Evolutionary conservation across 30 jellyfish, hydroid and myxozoan genomes (phyloP), one percentile per base, ranked within the genome.

Genomic region (Hydra vulgaris): DNA sequence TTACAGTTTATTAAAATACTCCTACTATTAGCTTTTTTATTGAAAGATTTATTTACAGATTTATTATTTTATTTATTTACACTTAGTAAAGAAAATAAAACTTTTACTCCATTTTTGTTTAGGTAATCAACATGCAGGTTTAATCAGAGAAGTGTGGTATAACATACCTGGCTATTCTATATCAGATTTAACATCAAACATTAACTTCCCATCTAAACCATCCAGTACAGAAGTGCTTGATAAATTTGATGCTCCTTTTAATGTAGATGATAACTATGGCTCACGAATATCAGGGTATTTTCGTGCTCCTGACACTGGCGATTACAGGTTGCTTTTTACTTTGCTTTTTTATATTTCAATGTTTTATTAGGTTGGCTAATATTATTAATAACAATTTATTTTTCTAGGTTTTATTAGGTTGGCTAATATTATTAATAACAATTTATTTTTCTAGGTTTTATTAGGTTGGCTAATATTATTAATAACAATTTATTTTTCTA

Each of bases 231-330:
- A 91, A 71, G 90, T 91, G 70, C 89, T 91, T 20, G 98, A 91
- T 80, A 91, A 91, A 73, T 86, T 86, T 67, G 98, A 91, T 79
- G 96, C 98, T 20, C 98, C 98, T 7, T 91, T 61, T 71, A 91
- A 91, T 56, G 80, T 82, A n/a, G 98, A 76, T 55, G 98, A 91
- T 68, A 91, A 91, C 53, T 91, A 91, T 70, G 98, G 98, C 18
- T 86, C 98, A 53, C 78, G 96, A 71, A 66, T 91, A 23, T 91
- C 98, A 22, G 98, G 96, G 20, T 91, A 85, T 84, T 86, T 91
- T 85, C 89, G 89, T 72, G 96, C 98, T 17, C 98, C 98, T 12
- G 95, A 87, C 76, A 86, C 98, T 61, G 98, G 98, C 19, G 98
- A 91, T 71, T 91, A 86, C 91, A 90, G 97, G 97, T 90, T 55